Evolutionary conservation across 2,888 invertebrate species (phyloP).

Genomic region (Yponomeuta cagnagella): DNA sequence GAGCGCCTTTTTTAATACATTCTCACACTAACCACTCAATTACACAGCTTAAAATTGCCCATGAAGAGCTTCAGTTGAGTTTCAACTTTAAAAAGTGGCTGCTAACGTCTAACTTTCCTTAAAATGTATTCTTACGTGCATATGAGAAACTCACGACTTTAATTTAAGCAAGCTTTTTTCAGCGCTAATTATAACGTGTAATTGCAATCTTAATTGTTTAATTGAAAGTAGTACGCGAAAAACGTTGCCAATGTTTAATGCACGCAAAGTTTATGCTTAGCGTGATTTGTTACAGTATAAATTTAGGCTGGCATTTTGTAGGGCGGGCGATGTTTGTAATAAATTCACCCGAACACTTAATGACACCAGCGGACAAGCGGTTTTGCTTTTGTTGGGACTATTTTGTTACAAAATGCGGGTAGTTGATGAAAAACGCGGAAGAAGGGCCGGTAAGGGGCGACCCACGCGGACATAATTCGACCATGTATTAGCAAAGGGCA

Average conservation of each 20-base stretch:
- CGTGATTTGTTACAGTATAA: constrained; percentile 18
- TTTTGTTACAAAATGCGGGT: constrained; percentile 6
- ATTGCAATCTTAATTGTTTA: constrained; percentile 45
- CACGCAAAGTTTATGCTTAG: constrained; percentile 17
- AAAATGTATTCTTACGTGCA: constrained; percentile 23
- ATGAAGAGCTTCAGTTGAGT: constrained; percentile 23
- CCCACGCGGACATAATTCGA: too few relatives aligned
- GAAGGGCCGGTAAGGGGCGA: too few relatives aligned
- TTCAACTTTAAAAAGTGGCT: constrained; percentile 14
- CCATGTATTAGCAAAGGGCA: too few relatives aligned
- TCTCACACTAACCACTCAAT: constrained; percentile 64
- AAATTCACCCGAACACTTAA: constrained; percentile 20
- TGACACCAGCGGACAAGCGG: constrained; percentile 18
- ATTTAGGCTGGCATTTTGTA: constrained; percentile 14
- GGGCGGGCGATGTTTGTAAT: constrained; percentile 11
- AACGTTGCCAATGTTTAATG: constrained; percentile 24
- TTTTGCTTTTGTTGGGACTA: constrained; percentile 17
- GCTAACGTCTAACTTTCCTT: constrained; percentile 10
- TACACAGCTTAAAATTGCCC: constrained; percentile 32
- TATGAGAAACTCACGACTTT: constrained; percentile 33
- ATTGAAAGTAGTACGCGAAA: constrained; percentile 40
- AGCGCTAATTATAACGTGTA: constrained; percentile 49
- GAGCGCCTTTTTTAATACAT: constrained; percentile 51
- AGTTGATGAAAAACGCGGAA: not conserved
- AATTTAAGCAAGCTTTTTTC: constrained; percentile 34